Evolutionary conservation across 2,888 invertebrate genomes (phyloP).

Genomic region (Drosophila subsilvestris): DNA sequence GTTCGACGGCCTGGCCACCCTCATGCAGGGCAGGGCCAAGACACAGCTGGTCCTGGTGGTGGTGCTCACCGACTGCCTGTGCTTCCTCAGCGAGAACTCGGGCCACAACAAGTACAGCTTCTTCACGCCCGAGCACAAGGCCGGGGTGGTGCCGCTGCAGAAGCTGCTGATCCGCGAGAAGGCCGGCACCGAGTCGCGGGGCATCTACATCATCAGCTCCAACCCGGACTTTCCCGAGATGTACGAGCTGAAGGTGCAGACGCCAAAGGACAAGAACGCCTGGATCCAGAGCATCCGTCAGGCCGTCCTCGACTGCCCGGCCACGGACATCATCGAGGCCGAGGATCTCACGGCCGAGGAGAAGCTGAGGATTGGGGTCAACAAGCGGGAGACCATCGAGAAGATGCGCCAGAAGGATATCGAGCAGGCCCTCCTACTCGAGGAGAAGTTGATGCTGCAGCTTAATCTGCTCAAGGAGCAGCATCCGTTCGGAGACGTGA

Average conservation of each 20-base stretch:
- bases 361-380: slow-evolving; percentile 86
- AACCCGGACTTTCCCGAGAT: slow-evolving; percentile 97
- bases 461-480: slow-evolving; percentile 88
- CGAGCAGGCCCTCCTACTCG: slow-evolving; percentile 92
- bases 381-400: slow-evolving; percentile 86
- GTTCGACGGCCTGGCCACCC: slow-evolving; percentile 94
- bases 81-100: slow-evolving; percentile 96
- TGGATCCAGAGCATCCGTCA: slow-evolving; percentile 95
- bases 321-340: slow-evolving; percentile 90
- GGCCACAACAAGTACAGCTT: slow-evolving; percentile 95
- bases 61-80: slow-evolving; percentile 95
- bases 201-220: slow-evolving; percentile 96
- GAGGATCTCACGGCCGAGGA: slow-evolving; percentile 91
- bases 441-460: slow-evolving; percentile 95
- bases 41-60: slow-evolving; percentile 95
- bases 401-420: slow-evolving; percentile 94
- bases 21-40: slow-evolving; percentile 96
- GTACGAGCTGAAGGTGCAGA: slow-evolving; percentile 95
- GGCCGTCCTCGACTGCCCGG: slow-evolving; percentile 93
- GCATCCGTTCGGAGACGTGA: slow-evolving; percentile 58
- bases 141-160: slow-evolving; percentile 96
- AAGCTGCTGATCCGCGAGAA: slow-evolving; percentile 96
- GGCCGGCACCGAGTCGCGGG: slow-evolving; percentile 94
- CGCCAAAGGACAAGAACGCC: slow-evolving; percentile 93
- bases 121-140: slow-evolving; percentile 97